Evolutionary conservation across 2,113 vertebrate genomes (phyloP), one percentile per base, ranked within the genome.

Genomic region (Cyprinodon variegatus): DNA sequence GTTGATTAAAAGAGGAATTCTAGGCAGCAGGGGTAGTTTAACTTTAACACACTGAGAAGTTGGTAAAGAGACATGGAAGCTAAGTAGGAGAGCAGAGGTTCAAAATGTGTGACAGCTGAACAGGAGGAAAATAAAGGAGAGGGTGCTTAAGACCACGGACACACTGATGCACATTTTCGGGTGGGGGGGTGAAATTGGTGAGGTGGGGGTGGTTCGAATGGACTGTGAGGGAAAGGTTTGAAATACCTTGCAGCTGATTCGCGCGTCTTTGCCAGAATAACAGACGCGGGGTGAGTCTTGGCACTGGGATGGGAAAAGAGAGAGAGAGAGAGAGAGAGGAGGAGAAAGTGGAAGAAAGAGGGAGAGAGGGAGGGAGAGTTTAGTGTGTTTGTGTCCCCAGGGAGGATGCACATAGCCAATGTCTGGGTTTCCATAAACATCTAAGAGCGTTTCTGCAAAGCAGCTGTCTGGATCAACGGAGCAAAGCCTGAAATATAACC

Each of bases 1-100:
- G 78, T 67, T 89, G 83, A 92, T 90, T 92, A 88, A 79, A 90
- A 57, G 66, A 83, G 83, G 85, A 86, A 92, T 92, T 70, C 82
- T 71, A 74, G 65, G 74, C 81, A 65, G 76, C 65, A 79, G 66
- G 22, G 72, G 65, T 85, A 88, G 88, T 92, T 82, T 57, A 68
- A 84, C 78, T 67, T 77, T 85, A 81, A 73, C 82, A 60, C 77
- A 87, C 60, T 46, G 85, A 77, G 79, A 68, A 62, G 78, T 81
- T 48, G 81, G 80, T 80, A 77, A 83, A 77, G 62, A 53, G 22
- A 74, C 9, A 72, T 67, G 79, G 85, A 84, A 81, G 81, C 84
- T 78, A 74, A 38, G 40, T 37, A 41, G 38, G 69, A 45, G 68
- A 29, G 41, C 46, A 17, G 60, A 13, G 68, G 57, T 38, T 39